A percentile compares a stretch with the other conserved stretches of the same genome.
These are phyloP conservation scores for Peromyscus melanophrys DNA, from an alignment of 2,797 vertebrate genomes.

Conservation along the genomic window DNA sequence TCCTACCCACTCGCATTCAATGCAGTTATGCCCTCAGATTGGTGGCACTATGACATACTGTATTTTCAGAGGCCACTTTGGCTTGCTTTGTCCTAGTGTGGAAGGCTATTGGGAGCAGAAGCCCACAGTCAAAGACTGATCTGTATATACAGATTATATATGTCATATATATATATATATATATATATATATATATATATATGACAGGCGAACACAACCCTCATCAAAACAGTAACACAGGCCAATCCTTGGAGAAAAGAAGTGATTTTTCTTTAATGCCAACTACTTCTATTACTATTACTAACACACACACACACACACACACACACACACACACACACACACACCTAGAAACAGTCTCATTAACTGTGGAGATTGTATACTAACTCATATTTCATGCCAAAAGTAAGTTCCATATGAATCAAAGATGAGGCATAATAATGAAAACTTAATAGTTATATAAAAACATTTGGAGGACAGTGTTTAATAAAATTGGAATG, in stretches of 20 bases:
- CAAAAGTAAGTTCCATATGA: conserved; percentile 9
- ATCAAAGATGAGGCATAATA: conserved; percentile 26
- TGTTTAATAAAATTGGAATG: background rate
- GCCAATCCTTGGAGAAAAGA: background rate
- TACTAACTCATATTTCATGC: conserved; percentile 3
- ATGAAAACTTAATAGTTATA: conserved; percentile 15
- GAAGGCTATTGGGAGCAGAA: conserved; percentile 5
- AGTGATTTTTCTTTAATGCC: background rate
- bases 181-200: no score
- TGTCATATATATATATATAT: no score
- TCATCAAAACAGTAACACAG: background rate
- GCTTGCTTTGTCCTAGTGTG: background rate
- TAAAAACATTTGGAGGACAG: background rate
- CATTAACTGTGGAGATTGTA: background rate
- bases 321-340: background rate
- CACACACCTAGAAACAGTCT: background rate
- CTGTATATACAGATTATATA: background rate
- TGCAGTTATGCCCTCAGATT: background rate
- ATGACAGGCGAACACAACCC: background rate
- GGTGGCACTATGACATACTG: background rate
- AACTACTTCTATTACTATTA: background rate
- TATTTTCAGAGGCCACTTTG: background rate
- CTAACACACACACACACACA: no score
- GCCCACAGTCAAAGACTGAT: background rate
- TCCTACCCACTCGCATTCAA: background rate